Percentiles rank a stretch among this genome's conserved stretches.
Evolutionary conservation across 2,888 invertebrate species (phyloP).

Genomic region (Melieria omissa): DNA sequence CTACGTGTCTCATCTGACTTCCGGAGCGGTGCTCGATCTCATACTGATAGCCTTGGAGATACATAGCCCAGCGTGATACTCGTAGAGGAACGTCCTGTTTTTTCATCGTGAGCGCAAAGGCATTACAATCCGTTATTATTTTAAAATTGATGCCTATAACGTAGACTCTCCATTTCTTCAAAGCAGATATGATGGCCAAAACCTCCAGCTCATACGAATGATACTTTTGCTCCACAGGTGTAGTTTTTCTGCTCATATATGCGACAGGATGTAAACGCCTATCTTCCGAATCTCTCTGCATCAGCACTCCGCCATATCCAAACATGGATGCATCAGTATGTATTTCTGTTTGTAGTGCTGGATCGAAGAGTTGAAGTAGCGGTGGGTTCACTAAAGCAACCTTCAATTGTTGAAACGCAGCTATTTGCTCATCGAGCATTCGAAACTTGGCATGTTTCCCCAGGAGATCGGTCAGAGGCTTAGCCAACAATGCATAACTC

Average conservation of each 20-base stretch:
- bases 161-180: too few species aligned
- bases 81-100: conserved; percentile 2
- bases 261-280: neutral
- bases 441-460: neutral
- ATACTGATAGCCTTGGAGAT: conserved; percentile 4
- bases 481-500: conserved; percentile 10
- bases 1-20: conserved; percentile 2
- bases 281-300: neutral
- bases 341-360: conserved; percentile 3
- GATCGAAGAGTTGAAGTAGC: neutral
- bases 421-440: neutral
- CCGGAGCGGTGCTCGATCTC: conserved; percentile 10
- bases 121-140: too few species aligned
- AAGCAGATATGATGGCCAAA: too few species aligned
- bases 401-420: neutral
- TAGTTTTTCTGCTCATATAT: conserved; percentile 11
- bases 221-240: neutral
- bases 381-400: conserved; percentile 7
- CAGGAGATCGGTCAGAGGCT: conserved; percentile 7
- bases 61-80: conserved; percentile 8
- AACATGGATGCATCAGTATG: conserved; percentile 3
- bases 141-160: too few species aligned
- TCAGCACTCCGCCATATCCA: neutral
- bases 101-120: too few species aligned
- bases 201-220: too few species aligned